A percentile compares a stretch with the other conserved stretches of the same genome.
phyloP scores from a whole-genome alignment of 2,797 vertebrate species.

The Dicrostonyx torquatus region DNA sequence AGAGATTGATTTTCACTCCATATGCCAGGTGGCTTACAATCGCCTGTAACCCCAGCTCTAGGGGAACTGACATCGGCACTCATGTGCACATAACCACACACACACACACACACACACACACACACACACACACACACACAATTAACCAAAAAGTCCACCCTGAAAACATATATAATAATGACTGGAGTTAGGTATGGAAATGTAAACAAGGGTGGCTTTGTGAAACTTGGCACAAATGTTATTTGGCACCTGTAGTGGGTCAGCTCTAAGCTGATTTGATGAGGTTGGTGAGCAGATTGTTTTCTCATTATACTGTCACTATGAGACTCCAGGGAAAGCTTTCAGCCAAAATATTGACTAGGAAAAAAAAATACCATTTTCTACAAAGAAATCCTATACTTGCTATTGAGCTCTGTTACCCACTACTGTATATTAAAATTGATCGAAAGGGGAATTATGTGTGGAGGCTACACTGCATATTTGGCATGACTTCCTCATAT shows the following conservation, averaged over 20 bases:
- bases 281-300: slow-evolving; percentile 61
- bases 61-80: too few species aligned
- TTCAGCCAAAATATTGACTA: slow-evolving; percentile 48
- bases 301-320: slow-evolving; percentile 49
- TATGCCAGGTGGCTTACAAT: not conserved
- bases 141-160: not conserved
- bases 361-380: not conserved
- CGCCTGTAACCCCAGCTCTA: not conserved
- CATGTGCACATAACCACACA: not conserved
- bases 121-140: not conserved
- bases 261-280: slow-evolving; percentile 59
- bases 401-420: slow-evolving; percentile 38
- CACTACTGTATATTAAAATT: slow-evolving; percentile 45
- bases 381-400: not conserved
- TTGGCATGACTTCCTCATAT: slow-evolving; percentile 57
- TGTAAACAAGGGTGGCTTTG: slow-evolving; percentile 19
- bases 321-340: slow-evolving; percentile 34
- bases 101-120: not conserved
- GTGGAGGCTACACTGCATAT: slow-evolving; percentile 48
- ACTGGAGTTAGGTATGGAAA: not conserved
- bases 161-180: not conserved
- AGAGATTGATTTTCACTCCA: not conserved
- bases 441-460: slow-evolving; percentile 58
- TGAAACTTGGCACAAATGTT: not conserved
- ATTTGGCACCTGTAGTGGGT: slow-evolving; percentile 19